phyloP scores from a whole-genome alignment of 2,113 vertebrate genomes.

The Ursus arctos region DNA sequence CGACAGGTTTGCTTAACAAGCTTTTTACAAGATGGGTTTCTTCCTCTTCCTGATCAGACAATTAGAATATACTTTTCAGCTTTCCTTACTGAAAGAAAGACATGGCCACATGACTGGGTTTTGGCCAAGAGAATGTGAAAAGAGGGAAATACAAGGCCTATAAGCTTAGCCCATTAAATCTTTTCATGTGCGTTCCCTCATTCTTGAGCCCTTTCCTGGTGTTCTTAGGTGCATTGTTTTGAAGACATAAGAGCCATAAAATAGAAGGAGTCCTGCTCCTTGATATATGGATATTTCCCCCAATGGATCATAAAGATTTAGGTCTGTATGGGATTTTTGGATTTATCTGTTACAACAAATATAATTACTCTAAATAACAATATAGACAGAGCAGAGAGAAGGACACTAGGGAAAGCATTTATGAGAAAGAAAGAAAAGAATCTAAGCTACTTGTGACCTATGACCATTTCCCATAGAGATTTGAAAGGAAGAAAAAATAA shows the following conservation, averaged over 20 bases:
- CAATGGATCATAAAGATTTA: not conserved
- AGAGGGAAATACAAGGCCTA: not conserved
- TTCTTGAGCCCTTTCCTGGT: not conserved
- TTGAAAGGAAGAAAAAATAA: not conserved
- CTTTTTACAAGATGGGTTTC: not conserved
- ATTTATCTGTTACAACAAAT: not conserved
- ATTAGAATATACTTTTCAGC: not conserved
- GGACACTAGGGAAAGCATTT: not conserved
- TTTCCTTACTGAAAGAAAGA: not conserved
- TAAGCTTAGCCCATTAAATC: not conserved
- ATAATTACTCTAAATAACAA: not conserved
- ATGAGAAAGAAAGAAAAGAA: fast-evolving
- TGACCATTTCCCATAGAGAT: not conserved
- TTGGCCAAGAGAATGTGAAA: not conserved
- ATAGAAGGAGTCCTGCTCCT: not conserved
- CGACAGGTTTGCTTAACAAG: not conserved
- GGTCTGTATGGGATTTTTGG: fast-evolving
- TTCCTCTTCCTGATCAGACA: not conserved
- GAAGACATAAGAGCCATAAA: not conserved
- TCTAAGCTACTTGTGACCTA: not conserved
- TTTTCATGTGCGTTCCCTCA: not conserved
- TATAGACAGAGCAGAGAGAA: not conserved
- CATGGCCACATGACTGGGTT: not conserved
- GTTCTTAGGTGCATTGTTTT: not conserved
- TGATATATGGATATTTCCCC: not conserved